Evolutionary conservation across 2,888 invertebrate genomes (phyloP).

Genomic region (Drosophila mulleri): DNA sequence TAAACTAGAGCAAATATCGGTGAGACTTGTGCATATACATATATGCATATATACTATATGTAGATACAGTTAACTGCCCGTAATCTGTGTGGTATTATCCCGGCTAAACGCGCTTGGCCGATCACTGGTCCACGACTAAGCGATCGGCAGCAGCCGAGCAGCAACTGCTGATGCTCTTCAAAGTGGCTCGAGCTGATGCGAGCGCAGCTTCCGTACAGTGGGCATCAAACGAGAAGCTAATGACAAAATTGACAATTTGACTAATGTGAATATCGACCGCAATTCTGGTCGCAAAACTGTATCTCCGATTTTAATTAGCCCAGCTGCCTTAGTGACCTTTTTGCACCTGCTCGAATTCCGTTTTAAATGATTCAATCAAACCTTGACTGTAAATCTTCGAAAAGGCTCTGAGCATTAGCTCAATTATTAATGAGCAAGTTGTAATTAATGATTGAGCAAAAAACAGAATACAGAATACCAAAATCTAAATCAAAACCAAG

Average conservation of each 20-base stretch:
- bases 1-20: not conserved
- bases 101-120: conserved; percentile 41
- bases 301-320: not conserved
- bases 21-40: not conserved
- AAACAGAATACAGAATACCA: not conserved
- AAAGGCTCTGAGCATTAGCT: not conserved
- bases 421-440: conserved; percentile 10
- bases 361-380: conserved; percentile 1
- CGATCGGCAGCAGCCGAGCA: conserved; percentile 33
- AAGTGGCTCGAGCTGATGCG: conserved; percentile 17
- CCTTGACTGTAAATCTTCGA: not conserved
- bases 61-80: not conserved
- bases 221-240: not conserved
- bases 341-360: conserved; percentile 6
- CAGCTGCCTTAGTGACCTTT: not conserved
- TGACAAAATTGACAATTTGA: conserved; percentile 2
- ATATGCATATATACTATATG: not conserved
- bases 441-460: conserved; percentile 8
- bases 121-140: conserved; percentile 49
- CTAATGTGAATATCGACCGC: not conserved
- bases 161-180: conserved; percentile 25
- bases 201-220: conserved; percentile 43
- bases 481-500: not conserved
- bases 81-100: conserved; percentile 29
- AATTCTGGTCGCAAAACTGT: not conserved